Evolutionary conservation across 1,140 invertebrate genomes (phyloP).

Genomic region (Lepidurus couesii): DNA sequence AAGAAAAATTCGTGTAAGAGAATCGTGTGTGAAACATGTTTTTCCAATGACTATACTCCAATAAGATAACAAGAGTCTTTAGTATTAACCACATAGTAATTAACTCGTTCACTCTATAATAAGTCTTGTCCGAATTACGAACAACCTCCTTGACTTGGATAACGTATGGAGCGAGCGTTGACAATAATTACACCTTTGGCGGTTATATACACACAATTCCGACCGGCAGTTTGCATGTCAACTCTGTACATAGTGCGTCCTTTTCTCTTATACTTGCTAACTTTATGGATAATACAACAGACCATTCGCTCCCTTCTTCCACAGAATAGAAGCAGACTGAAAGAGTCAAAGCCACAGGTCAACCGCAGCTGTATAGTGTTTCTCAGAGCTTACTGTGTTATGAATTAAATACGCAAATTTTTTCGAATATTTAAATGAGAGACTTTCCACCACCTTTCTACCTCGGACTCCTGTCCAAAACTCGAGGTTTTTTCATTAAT

Average conservation of each 20-base stretch:
- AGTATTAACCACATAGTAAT: not conserved
- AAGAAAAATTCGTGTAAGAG: not conserved
- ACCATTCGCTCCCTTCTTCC: not conserved
- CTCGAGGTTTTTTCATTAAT: not conserved
- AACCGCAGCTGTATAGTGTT: not conserved
- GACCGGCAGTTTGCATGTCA: not conserved
- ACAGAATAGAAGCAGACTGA: not conserved
- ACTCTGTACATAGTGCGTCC: not conserved
- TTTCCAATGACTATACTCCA: not conserved
- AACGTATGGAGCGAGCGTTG: not conserved
- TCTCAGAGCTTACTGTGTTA: not conserved
- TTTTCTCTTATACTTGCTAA: not conserved
- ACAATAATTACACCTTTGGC: constrained; percentile 15
- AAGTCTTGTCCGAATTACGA: not conserved
- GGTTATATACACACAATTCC: not conserved
- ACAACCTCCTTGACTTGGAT: not conserved
- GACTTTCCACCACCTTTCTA: too few relatives aligned
- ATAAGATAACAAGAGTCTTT: not conserved
- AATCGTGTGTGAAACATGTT: not conserved
- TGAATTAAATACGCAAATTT: not conserved
- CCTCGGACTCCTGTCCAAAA: not conserved
- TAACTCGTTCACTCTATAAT: not conserved
- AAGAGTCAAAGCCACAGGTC: not conserved
- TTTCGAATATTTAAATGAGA: too few relatives aligned
- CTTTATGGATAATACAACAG: not conserved